A percentile compares a stretch with the other conserved stretches of the same genome.
Evolutionary conservation across 1,140 invertebrate species (phyloP).

Genomic region (Lucilia sericata): DNA sequence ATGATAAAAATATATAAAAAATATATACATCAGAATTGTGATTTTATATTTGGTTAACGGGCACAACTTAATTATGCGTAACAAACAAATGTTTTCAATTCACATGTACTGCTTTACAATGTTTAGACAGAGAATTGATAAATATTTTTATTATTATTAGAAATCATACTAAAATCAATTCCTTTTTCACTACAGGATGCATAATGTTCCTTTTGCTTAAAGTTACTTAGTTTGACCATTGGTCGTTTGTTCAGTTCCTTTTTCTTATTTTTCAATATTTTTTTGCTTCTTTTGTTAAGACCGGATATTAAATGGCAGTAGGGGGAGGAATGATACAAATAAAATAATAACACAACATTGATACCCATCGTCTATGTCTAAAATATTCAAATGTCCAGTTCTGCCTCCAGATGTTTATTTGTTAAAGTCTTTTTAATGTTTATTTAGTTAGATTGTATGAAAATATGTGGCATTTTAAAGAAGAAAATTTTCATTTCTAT

Average conservation of each 20-base stretch:
- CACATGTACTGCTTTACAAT: background rate
- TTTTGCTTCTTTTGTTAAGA: background rate
- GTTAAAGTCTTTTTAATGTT: background rate
- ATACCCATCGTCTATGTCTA: background rate
- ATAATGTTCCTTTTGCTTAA: slow-evolving; percentile 30
- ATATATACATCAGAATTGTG: background rate
- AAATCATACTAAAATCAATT: slow-evolving; percentile 24
- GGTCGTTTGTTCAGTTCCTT: background rate
- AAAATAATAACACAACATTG: background rate
- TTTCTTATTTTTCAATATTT: background rate
- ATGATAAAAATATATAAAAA: background rate
- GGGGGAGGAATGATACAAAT: background rate
- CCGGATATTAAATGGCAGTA: background rate
- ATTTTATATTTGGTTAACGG: background rate
- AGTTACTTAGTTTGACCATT: slow-evolving; percentile 31
- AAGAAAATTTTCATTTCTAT: too few relatives aligned
- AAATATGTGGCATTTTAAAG: too few relatives aligned
- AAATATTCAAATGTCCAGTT: slow-evolving; percentile 8
- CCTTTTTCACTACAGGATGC: slow-evolving; percentile 33
- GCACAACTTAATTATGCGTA: slow-evolving; percentile 39
- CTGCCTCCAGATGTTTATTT: background rate
- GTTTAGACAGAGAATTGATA: background rate
- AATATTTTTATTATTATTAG: slow-evolving; percentile 31
- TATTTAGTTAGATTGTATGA: background rate
- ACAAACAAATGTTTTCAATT: slow-evolving; percentile 32